Conservation (phyloP, 2,888 invertebrate genomes). For the Coelopa pilipes region DNA sequence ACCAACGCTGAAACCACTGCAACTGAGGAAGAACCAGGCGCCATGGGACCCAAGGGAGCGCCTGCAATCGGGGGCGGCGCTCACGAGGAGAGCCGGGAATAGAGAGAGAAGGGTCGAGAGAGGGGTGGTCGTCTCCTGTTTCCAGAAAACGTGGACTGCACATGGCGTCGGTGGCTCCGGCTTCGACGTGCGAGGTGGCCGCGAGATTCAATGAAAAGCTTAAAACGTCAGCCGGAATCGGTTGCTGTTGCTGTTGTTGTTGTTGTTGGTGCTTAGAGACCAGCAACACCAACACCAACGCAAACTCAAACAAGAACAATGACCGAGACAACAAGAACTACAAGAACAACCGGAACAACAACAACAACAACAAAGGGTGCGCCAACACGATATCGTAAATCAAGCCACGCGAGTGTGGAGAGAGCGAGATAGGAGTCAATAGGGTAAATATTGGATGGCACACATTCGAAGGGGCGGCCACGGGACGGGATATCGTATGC, state of each 20-base stretch:
- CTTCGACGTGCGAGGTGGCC: too few relatives aligned
- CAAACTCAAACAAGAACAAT: background rate
- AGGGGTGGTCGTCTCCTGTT: background rate
- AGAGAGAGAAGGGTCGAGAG: background rate
- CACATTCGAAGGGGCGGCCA: background rate
- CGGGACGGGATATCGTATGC: background rate
- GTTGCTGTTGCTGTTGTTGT: background rate
- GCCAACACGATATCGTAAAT: slow-evolving; percentile 27
- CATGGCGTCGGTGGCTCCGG: too few relatives aligned
- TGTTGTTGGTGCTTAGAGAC: background rate
- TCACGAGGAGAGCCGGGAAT: too few relatives aligned
- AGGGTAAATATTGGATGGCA: slow-evolving; percentile 2
- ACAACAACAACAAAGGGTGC: background rate
- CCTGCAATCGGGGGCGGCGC: background rate
- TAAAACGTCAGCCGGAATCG: too few relatives aligned
- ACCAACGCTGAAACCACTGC: too few relatives aligned
- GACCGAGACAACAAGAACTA: background rate
- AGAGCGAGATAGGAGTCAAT: background rate
- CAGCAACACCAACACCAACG: background rate
- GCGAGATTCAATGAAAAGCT: too few relatives aligned
- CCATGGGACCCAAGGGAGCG: background rate
- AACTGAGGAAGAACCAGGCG: too few relatives aligned
- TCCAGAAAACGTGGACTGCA: too few relatives aligned
- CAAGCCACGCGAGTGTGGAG: slow-evolving; percentile 9
- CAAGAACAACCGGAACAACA: slow-evolving; percentile 5